Conservation (phyloP, 53 echinoderm and acorn worm genomes). For the Astropecten irregularis region DNA sequence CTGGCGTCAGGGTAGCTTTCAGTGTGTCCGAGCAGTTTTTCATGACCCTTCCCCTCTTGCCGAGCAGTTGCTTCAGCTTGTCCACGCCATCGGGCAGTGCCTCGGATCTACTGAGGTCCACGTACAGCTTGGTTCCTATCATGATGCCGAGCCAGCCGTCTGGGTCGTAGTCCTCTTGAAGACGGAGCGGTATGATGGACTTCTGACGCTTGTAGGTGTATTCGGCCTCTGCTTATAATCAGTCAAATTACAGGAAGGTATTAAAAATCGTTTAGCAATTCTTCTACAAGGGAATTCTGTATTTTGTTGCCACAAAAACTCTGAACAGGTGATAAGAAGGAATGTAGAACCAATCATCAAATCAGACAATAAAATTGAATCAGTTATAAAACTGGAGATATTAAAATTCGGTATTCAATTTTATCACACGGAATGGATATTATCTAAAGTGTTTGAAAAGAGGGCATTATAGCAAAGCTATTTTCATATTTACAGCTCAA, state of each 20-base stretch:
- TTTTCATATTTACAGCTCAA: too few relatives aligned
- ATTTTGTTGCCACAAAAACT: background rate
- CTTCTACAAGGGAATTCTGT: background rate
- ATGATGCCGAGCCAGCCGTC: conserved; percentile 88
- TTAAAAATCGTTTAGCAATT: background rate
- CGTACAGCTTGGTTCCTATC: conserved; percentile 76
- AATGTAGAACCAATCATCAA: too few relatives aligned
- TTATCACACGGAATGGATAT: too few relatives aligned
- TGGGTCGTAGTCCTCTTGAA: conserved; percentile 70
- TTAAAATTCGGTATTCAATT: too few relatives aligned
- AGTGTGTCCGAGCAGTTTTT: too few relatives aligned
- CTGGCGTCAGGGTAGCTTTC: too few relatives aligned
- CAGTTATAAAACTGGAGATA: too few relatives aligned
- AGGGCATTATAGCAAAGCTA: too few relatives aligned
- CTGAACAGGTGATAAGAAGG: too few relatives aligned
- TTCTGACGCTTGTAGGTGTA: conserved; percentile 80
- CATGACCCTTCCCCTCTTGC: conserved; percentile 46
- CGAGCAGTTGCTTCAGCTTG: conserved; percentile 67
- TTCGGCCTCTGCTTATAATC: conserved; percentile 66
- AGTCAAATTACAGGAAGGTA: background rate
- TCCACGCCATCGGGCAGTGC: conserved; percentile 41
- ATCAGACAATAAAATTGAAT: too few relatives aligned
- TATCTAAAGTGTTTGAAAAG: too few relatives aligned
- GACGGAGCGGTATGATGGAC: conserved; percentile 67
- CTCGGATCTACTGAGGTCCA: conserved; percentile 39